Evolutionary conservation across 2,113 vertebrate genomes (phyloP).

Genomic region (Trogon surrucura): DNA sequence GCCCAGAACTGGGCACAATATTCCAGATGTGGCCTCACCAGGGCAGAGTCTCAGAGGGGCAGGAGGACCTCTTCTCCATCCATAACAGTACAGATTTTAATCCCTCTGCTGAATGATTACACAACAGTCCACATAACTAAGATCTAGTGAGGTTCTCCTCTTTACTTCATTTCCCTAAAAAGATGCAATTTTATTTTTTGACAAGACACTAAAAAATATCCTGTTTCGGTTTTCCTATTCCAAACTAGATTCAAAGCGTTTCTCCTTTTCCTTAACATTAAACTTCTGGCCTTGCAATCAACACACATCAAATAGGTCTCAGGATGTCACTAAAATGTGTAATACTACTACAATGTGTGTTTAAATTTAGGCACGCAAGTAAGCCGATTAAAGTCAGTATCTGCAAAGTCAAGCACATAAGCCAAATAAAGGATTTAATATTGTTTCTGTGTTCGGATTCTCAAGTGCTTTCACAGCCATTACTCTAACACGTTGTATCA

Average conservation of each 20-base stretch:
- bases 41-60: no score
- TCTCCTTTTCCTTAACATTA: neutral
- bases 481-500: neutral
- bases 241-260: neutral
- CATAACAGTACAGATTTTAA: neutral
- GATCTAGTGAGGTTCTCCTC: neutral
- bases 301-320: neutral
- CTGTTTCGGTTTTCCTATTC: neutral
- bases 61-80: neutral
- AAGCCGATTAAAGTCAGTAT: neutral
- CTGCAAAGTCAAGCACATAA: neutral
- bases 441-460: neutral
- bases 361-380: slow-evolving; percentile 20
- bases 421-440: neutral
- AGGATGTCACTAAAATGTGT: neutral
- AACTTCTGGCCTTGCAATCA: neutral
- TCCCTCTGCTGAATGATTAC: neutral
- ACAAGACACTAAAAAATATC: neutral
- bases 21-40: no score
- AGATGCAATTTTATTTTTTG: neutral
- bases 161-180: neutral
- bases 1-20: no score
- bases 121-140: neutral
- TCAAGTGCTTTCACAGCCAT: neutral
- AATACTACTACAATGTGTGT: neutral